Evolutionary conservation across 2,888 invertebrate species (phyloP).

Genomic region (Caenorhabditis sp.): DNA sequence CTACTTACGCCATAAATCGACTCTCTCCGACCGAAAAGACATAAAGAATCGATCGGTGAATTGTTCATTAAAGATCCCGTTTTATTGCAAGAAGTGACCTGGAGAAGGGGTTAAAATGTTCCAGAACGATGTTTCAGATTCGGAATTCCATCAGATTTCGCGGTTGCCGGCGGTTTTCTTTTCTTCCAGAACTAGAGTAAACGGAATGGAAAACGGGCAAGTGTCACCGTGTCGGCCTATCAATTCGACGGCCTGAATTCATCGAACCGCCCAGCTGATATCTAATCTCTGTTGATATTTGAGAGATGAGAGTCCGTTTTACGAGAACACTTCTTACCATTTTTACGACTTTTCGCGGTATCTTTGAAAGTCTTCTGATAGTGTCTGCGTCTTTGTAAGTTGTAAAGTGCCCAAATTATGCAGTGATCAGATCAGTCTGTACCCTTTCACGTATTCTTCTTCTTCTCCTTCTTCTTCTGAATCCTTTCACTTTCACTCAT

Average conservation of each 20-base stretch:
- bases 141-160: not conserved
- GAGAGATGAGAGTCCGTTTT: constrained; percentile 39
- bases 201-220: no score
- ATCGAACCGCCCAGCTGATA: constrained; percentile 14
- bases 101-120: not conserved
- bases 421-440: constrained; percentile 6
- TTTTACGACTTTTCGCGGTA: constrained; percentile 17
- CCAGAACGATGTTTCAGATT: constrained; percentile 1
- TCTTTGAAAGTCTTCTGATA: constrained; percentile 24
- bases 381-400: not conserved
- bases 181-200: no score
- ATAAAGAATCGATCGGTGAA: no score
- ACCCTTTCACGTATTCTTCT: not conserved
- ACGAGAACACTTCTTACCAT: constrained; percentile 2
- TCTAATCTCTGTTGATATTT: constrained; percentile 26
- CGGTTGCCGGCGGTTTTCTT: no score
- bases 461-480: not conserved
- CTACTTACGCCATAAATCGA: no score
- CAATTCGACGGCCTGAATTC: constrained; percentile 8
- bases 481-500: not conserved
- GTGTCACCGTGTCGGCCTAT: not conserved
- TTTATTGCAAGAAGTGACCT: constrained; percentile 10
- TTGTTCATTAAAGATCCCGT: constrained; percentile 38
- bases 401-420: constrained; percentile 23
- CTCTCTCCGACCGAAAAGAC: no score